Conservation (phyloP, 2,888 invertebrate species). For the Scrobipalpa costella region DNA sequence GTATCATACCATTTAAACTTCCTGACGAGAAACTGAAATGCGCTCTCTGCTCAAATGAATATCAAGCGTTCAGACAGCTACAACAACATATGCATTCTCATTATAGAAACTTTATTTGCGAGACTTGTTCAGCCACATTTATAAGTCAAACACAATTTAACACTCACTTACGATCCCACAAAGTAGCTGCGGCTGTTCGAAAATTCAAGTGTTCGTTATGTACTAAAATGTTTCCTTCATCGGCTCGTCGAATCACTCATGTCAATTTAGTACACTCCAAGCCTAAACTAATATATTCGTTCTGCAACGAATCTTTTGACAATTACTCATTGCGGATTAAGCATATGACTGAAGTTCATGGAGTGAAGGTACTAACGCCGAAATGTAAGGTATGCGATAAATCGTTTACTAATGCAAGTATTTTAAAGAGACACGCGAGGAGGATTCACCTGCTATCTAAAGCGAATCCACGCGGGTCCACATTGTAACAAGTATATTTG, state of each 20-base stretch:
- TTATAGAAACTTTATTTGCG: constrained; percentile 54
- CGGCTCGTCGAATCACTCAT: not conserved
- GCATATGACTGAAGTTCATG: not conserved
- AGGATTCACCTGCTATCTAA: constrained; percentile 58
- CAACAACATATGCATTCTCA: constrained; percentile 55
- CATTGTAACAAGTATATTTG: constrained; percentile 27
- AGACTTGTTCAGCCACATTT: constrained; percentile 50
- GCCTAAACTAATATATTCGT: no score
- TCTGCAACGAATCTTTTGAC: not conserved
- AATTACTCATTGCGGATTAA: not conserved
- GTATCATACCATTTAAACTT: constrained; percentile 54
- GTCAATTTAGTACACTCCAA: no score
- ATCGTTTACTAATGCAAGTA: constrained; percentile 34
- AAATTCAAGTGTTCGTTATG: constrained; percentile 50
- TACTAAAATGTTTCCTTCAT: constrained; percentile 53
- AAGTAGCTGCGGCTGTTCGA: constrained; percentile 32
- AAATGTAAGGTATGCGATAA: not conserved
- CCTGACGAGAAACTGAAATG: constrained; percentile 39
- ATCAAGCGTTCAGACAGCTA: constrained; percentile 41
- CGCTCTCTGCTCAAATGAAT: constrained; percentile 41
- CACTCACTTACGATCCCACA: constrained; percentile 34
- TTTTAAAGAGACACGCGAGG: constrained; percentile 70
- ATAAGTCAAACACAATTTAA: not conserved
- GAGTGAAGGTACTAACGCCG: not conserved
- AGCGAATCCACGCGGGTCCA: not conserved